Percentiles rank a stretch among this genome's conserved stretches.
phyloP scores from a whole-genome alignment of 1,140 invertebrate genomes.

The Bombus soroeensis region DNA sequence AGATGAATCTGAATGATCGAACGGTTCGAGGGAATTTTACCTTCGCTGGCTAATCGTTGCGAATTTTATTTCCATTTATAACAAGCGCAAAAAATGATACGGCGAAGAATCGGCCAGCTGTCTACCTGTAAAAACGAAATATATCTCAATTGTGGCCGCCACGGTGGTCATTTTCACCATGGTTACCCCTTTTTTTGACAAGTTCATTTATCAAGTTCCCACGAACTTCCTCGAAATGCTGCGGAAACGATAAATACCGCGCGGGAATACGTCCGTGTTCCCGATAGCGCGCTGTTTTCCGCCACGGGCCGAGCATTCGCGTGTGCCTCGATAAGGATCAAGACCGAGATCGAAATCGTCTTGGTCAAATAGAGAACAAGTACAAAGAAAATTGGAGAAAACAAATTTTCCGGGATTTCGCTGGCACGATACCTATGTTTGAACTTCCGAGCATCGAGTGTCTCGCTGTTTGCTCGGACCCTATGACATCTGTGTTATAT shows the following conservation, averaged over 20 bases:
- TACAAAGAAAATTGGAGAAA: not conserved
- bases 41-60: too few species aligned
- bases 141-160: constrained; percentile 18
- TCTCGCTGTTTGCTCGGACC: not conserved
- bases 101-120: not conserved
- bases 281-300: not conserved
- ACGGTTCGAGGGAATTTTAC: not conserved
- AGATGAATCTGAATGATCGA: not conserved
- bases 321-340: not conserved
- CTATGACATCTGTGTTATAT: not conserved
- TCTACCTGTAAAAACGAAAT: constrained; percentile 21
- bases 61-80: constrained; percentile 40
- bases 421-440: not conserved
- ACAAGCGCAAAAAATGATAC: constrained; percentile 28
- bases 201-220: constrained; percentile 36
- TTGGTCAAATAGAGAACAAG: not conserved
- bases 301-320: not conserved
- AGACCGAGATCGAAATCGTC: not conserved
- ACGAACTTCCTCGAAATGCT: not conserved
- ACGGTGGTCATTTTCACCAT: not conserved
- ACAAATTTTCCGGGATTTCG: not conserved
- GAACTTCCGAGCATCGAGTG: too few species aligned
- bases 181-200: not conserved
- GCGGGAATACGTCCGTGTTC: not conserved
- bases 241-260: constrained; percentile 31